Base-by-base conservation (phyloP, 2,113 vertebrate genomes). In the Tyto alba region DNA sequence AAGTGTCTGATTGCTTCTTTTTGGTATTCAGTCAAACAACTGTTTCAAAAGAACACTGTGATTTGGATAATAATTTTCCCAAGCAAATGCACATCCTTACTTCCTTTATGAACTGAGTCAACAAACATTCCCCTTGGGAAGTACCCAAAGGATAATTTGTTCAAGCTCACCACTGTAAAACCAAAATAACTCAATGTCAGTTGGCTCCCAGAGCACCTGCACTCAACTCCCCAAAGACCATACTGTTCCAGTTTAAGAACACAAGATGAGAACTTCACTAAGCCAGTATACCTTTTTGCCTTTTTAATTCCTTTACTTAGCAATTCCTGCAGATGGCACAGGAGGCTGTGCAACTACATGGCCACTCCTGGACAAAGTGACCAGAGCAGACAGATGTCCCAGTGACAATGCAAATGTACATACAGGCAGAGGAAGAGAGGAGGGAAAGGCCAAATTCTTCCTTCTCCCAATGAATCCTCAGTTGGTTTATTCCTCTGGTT, bases 11-110 rank as follows among this genome's bases (percentile, higher is more conserved):
- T 97, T 90, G 94, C 89, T 97, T 40, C 95, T 96, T 97, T 96
- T 97, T 96, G 91, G 87, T 97, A 97, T 97, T 98, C 97, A 96
- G 83, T 98, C 97, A 97, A 94, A 97, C 85, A 95, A 96, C 93
- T 67, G 85, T 96, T 97, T 98, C 87, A 97, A 96, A 97, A 97
- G 96, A 96, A 97, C 96, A 85, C 87, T 97, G 95, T 97, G 96
- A 98, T 98, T 97, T 97, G 97, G 90, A 93, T 98, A 97, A 98
- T 97, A 94, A 98, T 97, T 97, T 96, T 97, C 96, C 93, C 91
- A 96, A 97, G 95, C 96, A 97, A 97, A 98, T 93, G 97, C 97
- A 96, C 95, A 98, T 97, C 95, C 81, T 94, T 96, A 96, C 96
- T 97, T 97, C 96, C 96, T 97, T 96, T 98, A 82, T 96, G 96